Base-by-base conservation (phyloP, 2,888 invertebrate genomes). In the Lycophotia porphyrea region DNA sequence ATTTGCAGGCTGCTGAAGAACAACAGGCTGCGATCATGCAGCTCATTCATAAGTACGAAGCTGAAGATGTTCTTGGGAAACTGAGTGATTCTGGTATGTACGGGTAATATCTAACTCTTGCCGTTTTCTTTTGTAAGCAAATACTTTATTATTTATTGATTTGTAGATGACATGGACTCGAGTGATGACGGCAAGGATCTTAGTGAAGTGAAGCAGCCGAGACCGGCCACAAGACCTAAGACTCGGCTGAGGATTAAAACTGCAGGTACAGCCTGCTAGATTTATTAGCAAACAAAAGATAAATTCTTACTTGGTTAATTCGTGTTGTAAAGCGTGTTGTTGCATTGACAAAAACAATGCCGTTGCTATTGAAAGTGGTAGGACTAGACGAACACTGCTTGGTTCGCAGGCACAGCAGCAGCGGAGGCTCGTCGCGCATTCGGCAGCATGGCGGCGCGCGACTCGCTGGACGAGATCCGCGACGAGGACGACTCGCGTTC, bases 1-100 rank as follows among this genome's bases (percentile, higher is more conserved):
- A 2, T 39, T 65, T 71, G 15, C 87, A 98, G 94, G 97, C 98
- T 79, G 97, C 98, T 68, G 98, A 98, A 92, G 98, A 98, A 89
- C 97, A 98, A 92, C 97, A 97, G 87, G 96, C 97, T 18, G 95
- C 97, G 2, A 96, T 97, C n/a, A 95, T 97, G 91, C 97, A 97
- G 85, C 94, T 96, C 55, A 96, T 96, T 36, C 96, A 97, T 81
- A 96, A 97, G 82, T 97, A 97, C 61, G 97, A 97, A 85, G 96
- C 97, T 0, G 96, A 96, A 81, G 96, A 96, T 78, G 96, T 96
- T 5, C 89, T 96, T 24, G 96, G 96, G n/a, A 96, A 96, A 76
- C 92, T 96, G 24, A 96, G 95, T 75, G 96, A 96, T 42, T 94
- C 95, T 15, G 96, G 96, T 96, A 81, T 31, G 60, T n/a, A n/a